Base-by-base conservation (phyloP, 1,140 invertebrate genomes). In the Theocolax elegans region DNA sequence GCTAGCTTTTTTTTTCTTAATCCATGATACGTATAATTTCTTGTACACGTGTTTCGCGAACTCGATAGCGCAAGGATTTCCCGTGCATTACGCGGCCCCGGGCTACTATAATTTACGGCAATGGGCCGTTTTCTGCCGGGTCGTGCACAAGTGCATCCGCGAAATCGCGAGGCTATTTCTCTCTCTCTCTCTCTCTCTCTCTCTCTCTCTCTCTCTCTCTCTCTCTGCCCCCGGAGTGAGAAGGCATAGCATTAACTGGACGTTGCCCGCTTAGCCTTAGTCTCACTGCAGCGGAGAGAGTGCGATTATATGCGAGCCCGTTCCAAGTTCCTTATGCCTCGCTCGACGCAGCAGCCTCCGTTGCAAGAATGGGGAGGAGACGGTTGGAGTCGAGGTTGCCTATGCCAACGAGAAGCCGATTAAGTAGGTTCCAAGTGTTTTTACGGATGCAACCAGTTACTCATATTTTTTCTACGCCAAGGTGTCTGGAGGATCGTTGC, bases 161-260 rank as follows among this genome's bases (percentile, higher is more conserved):
- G 35, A 54, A 65, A 65, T 54, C 63, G 49, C 29, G 35, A 48
- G 23, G 31, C 25, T 21, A 23, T n/a, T 23, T 21, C 23, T 1
- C 19, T 21, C 56, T 56, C 54, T 56, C 54, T 31, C 35, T 35
- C 29, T 23, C 49, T 53, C 49, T 53, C 48, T 40, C 48, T 67
- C 49, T 53, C 49, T 53, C 49, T 53, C 25, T 53, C 49, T 53
- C 49, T 53, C 49, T 53, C 25, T 53, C 49, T 27, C 49, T 25
- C 49, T 53, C 58, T 42, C 58, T 59, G 40, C 59, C 60, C 65
- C 54, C 49, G 53, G n/a, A 51, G 65, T 38, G 67, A 67, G 73
- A 73, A 74, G 77, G 81, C 81, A 82, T 83, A 81, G 74, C 81
- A 83, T 83, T 83, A 82, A 81, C 76, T 81, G 81, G 80, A 77